A percentile compares a stretch with the other conserved stretches of the same genome.
phyloP scores from a whole-genome alignment of 2,113 vertebrate genomes.

The Pollimyrus isidori region DNA sequence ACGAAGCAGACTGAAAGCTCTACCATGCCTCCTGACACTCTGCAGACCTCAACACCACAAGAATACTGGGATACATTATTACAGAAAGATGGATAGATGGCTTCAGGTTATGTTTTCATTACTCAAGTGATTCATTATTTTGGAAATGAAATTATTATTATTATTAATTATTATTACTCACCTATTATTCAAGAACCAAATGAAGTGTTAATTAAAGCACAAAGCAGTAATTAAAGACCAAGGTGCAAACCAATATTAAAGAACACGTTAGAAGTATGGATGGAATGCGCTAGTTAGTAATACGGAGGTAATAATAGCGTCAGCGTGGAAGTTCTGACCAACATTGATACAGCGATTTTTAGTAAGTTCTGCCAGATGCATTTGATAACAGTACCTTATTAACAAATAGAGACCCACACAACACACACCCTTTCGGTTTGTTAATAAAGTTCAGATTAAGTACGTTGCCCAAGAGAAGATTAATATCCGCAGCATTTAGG shows the following conservation, averaged over 20 bases:
- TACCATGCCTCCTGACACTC: not conserved
- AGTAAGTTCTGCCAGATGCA: not conserved
- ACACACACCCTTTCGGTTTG: not conserved
- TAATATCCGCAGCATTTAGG: not conserved
- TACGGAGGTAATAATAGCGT: not conserved
- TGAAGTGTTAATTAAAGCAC: not conserved
- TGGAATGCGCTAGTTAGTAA: not conserved
- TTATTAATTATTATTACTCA: not conserved
- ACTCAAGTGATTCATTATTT: not conserved
- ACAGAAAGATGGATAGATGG: not conserved
- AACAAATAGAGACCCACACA: not conserved
- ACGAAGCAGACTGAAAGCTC: not conserved
- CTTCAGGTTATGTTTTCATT: not conserved
- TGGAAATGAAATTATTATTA: not conserved
- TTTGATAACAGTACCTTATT: not conserved
- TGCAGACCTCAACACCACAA: not conserved
- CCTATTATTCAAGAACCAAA: not conserved
- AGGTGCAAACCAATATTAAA: not conserved
- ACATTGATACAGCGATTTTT: not conserved
- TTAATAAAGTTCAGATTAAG: not conserved
- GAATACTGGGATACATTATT: not conserved
- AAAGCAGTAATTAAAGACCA: not conserved
- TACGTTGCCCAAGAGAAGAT: not conserved
- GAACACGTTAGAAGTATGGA: not conserved
- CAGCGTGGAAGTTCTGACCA: not conserved